Evolutionary conservation across 2,888 invertebrate species (phyloP).

Genomic region (Drosophila parthenogenetica): DNA sequence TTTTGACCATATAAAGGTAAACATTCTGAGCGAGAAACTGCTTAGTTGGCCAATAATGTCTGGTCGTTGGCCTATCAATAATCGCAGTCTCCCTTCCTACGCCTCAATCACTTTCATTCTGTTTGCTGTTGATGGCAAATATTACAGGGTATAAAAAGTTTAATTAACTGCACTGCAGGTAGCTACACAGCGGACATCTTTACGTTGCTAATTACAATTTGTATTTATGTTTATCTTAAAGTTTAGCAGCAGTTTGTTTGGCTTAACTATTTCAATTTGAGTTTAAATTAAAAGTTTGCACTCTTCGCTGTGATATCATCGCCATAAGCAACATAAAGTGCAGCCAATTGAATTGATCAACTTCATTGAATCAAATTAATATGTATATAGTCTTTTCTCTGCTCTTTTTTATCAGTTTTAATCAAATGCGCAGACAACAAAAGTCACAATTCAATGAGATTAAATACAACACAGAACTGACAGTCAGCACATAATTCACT

Average conservation of each 20-base stretch:
- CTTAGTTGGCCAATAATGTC: constrained; percentile 32
- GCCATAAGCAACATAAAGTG: constrained; percentile 1
- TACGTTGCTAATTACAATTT: constrained; percentile 12
- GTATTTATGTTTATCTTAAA: background rate
- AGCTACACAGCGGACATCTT: constrained; percentile 32
- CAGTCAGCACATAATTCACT: background rate
- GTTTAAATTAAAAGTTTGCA: constrained; percentile 16
- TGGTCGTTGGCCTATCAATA: constrained; percentile 52
- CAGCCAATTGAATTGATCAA: constrained; percentile 52
- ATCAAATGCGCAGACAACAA: constrained; percentile 78
- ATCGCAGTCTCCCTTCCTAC: background rate
- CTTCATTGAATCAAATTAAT: constrained; percentile 49
- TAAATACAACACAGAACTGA: constrained; percentile 31
- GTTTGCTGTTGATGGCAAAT: constrained; percentile 26
- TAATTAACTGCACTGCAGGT: constrained; percentile 42
- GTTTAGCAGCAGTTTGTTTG: background rate
- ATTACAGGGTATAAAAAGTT: constrained; percentile 15
- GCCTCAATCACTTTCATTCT: constrained; percentile 53
- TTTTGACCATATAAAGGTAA: constrained; percentile 57
- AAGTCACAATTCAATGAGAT: constrained; percentile 64
- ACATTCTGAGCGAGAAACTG: constrained; percentile 57
- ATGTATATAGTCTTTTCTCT: constrained; percentile 8
- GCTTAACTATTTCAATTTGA: constrained; percentile 25
- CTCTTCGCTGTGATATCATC: constrained; percentile 31
- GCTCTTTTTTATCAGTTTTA: constrained; percentile 42